Base-by-base conservation (phyloP, 2,113 vertebrate genomes). In the Leptocoma aspasia region DNA sequence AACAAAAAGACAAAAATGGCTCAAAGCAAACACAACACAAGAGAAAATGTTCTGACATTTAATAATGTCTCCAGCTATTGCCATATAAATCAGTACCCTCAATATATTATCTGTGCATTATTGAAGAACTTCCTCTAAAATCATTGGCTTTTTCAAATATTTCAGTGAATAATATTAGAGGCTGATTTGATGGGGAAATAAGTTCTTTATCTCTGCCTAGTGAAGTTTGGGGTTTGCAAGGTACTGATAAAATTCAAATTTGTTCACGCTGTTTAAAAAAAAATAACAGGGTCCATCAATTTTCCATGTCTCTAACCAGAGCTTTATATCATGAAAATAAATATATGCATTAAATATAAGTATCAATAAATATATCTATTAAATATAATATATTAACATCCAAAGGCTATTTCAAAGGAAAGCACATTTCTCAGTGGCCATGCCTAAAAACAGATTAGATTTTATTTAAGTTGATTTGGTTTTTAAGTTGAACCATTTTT, bases 231-330 rank as follows among this genome's bases (percentile, higher is more conserved):
- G 19, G 18, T 86, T 86, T 54, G 16, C 9, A 61, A 90, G 9
- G 1, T 30, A 42, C 33, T 45, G 8, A 57, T 22, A 35, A 73
- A 69, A 57, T 53, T 52, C 19, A 71, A 13, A 8, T 35, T 50
- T 8, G 1, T 63, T 64, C 44, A 54, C 5, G 10, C 5, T 45
- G 8, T 21, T 69, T 11, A 14, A 57, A 69, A 81, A 41, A 66
- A 33, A 33, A 12, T 27, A 15, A 26, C 5, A 39, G 7, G 2
- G 0, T 6, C 21, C 20, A 35, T 59, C 18, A 41, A 2, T 59
- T 69, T 56, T 61, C 21, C n/a, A 35, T 9, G 13, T 76, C 14
- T 47, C 10, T 57, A 53, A 17, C 11, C 20, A 57, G 19, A 69
- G 2, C 7, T 7, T 22, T 16, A 52, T 6, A 3, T 26, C 14